Conservation (phyloP, 1,140 invertebrate genomes). For the Neodiprion lecontei region DNA sequence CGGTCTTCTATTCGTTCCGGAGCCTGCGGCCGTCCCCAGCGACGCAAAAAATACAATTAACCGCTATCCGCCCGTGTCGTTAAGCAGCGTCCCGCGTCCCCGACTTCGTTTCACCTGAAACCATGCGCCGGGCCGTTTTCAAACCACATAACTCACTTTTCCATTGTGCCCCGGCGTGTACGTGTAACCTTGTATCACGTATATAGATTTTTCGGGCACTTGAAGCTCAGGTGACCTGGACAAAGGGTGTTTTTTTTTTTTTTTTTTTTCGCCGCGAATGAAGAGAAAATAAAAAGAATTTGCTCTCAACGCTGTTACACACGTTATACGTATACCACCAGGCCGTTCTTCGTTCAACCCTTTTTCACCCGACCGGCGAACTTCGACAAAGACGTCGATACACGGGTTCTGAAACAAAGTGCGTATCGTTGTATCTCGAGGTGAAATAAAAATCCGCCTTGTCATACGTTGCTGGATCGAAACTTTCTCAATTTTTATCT, state of each 20-base stretch:
- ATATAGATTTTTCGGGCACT: neutral
- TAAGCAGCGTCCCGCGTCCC: neutral
- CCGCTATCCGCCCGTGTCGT: slow-evolving; percentile 2
- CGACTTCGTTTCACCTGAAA: neutral
- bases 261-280: no score
- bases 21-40: neutral
- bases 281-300: no score
- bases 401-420: neutral
- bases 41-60: slow-evolving; percentile 8
- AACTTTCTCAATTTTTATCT: no score
- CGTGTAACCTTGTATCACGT: neutral
- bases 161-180: neutral
- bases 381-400: neutral
- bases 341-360: neutral
- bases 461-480: no score
- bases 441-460: neutral
- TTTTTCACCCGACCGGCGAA: neutral
- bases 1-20: neutral
- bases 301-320: no score
- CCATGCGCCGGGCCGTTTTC: neutral
- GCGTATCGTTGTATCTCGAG: neutral
- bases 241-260: neutral
- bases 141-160: neutral
- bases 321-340: no score
- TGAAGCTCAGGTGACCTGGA: neutral